These are phyloP conservation scores for Shargacucullia verbasci DNA, from an alignment of 2,888 invertebrate species.

Conservation along the genomic window DNA sequence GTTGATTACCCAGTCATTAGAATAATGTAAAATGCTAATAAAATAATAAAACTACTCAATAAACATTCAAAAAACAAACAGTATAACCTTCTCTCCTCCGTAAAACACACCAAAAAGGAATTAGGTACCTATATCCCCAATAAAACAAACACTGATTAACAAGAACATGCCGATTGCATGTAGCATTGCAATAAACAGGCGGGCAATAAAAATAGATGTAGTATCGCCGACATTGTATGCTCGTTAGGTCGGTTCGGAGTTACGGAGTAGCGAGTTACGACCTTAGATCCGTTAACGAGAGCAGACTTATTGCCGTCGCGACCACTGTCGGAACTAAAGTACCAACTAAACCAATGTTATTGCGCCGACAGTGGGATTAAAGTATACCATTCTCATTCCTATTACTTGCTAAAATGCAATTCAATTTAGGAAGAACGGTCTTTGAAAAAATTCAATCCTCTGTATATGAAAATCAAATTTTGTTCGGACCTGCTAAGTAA, in stretches of 20 bases:
- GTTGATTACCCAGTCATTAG: too few species aligned
- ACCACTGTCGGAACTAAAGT: constrained; percentile 54
- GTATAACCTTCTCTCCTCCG: neutral
- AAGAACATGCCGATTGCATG: constrained; percentile 56
- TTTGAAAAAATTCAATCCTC: neutral
- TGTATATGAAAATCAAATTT: neutral
- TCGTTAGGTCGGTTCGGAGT: constrained; percentile 65
- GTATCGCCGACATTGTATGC: constrained; percentile 62
- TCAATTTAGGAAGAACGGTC: constrained; percentile 23
- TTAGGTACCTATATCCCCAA: constrained; percentile 5
- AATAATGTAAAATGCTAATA: too few species aligned
- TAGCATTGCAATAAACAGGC: constrained; percentile 54
- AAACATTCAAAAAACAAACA: too few species aligned
- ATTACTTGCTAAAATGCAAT: constrained; percentile 44
- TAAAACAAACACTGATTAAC: constrained; percentile 56
- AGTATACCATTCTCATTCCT: constrained; percentile 44
- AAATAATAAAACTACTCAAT: too few species aligned
- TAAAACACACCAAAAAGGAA: constrained; percentile 21
- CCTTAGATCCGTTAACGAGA: constrained; percentile 72
- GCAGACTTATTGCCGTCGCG: constrained; percentile 69
- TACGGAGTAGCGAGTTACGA: constrained; percentile 65
- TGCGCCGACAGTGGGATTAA: constrained; percentile 59
- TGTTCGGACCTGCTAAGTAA: neutral
- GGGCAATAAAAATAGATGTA: constrained; percentile 55
- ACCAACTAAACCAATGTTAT: constrained; percentile 71